phyloP scores from a whole-genome alignment of 2,888 invertebrate genomes.

The Clivina fossor region DNA sequence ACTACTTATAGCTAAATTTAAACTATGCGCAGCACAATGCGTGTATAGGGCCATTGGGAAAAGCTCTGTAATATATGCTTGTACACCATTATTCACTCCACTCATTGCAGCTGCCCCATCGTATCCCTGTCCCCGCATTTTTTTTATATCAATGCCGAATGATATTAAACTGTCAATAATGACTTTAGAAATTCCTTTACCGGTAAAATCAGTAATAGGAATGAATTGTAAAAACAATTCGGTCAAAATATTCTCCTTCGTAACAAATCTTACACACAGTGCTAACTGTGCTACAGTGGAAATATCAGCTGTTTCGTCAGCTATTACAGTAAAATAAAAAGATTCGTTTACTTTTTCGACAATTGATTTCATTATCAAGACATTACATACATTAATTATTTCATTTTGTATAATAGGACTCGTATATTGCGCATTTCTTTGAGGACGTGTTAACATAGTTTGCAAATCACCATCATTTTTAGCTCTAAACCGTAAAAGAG shows the following conservation, averaged over 20 bases:
- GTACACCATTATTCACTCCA: slow-evolving; percentile 40
- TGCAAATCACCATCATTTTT: slow-evolving; percentile 21
- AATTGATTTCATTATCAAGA: slow-evolving; percentile 35
- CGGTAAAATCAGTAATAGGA: slow-evolving; percentile 37
- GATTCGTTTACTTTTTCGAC: slow-evolving; percentile 41
- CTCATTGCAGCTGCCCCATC: slow-evolving; percentile 42
- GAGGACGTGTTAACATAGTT: slow-evolving; percentile 1
- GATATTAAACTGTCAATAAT: slow-evolving; percentile 31
- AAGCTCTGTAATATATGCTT: slow-evolving; percentile 33
- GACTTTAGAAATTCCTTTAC: slow-evolving; percentile 36
- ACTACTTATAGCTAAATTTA: slow-evolving; percentile 41
- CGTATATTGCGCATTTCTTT: slow-evolving; percentile 14
- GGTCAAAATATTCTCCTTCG: slow-evolving; percentile 21
- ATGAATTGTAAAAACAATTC: slow-evolving; percentile 42
- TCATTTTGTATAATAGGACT: slow-evolving; percentile 19
- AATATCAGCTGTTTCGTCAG: slow-evolving; percentile 45
- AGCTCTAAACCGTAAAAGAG: slow-evolving; percentile 4
- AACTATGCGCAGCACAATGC: slow-evolving; percentile 41
- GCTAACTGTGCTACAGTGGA: slow-evolving; percentile 42
- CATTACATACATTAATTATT: slow-evolving; percentile 15
- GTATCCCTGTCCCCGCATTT: slow-evolving; percentile 40
- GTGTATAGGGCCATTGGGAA: slow-evolving; percentile 40
- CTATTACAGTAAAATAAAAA: slow-evolving; percentile 43
- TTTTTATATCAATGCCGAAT: slow-evolving; percentile 36
- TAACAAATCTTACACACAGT: slow-evolving; percentile 38